phyloP scores from a whole-genome alignment of 2,888 invertebrate genomes.

The Hydriomena furcata region DNA sequence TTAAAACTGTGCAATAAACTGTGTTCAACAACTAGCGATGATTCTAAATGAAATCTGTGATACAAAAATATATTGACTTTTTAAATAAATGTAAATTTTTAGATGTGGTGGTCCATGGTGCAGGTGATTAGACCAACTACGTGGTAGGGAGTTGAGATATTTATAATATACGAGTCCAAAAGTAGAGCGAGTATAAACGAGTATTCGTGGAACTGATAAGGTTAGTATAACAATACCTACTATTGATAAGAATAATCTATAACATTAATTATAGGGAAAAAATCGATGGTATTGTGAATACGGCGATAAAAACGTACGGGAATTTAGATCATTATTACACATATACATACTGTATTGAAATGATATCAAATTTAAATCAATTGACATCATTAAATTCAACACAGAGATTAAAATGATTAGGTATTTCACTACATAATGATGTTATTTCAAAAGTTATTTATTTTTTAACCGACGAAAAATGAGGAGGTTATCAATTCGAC shows the following conservation, averaged over 20 bases:
- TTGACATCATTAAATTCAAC: no score
- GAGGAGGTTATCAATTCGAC: no score
- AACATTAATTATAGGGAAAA: constrained; percentile 16
- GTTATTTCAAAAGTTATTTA: no score
- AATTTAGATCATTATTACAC: no score
- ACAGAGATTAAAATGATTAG: no score
- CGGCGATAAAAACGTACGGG: neutral
- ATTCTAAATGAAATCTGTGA: no score
- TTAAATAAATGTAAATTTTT: neutral
- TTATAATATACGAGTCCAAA: constrained; percentile 4
- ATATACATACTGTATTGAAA: no score
- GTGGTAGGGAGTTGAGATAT: neutral
- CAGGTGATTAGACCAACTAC: neutral
- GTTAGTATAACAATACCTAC: constrained; percentile 8
- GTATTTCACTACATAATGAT: no score
- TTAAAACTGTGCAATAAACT: no score
- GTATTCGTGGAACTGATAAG: constrained; percentile 10
- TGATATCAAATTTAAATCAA: neutral
- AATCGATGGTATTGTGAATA: constrained; percentile 8
- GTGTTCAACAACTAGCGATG: no score
- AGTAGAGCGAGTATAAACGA: neutral
- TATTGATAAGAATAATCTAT: constrained; percentile 8
- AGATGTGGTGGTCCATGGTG: neutral
- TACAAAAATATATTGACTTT: no score
- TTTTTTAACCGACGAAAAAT: no score